These are phyloP conservation scores for Ganaspis sp. DNA, from an alignment of 1,140 invertebrate genomes.

Conservation along the genomic window DNA sequence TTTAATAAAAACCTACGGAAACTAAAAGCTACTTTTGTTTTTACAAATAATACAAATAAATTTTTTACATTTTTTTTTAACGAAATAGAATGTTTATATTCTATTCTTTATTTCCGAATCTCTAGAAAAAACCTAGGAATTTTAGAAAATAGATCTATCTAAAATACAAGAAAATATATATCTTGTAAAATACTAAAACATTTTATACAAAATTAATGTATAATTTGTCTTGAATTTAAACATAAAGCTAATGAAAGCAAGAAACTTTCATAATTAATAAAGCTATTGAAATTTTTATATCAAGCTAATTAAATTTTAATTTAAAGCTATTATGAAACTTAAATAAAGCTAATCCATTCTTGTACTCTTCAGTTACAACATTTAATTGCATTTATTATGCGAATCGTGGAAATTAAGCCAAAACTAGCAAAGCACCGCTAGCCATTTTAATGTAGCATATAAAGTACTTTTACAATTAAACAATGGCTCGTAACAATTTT, in stretches of 20 bases:
- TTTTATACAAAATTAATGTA: slow-evolving; percentile 14
- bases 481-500: not conserved
- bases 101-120: not conserved
- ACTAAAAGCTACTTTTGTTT: no score
- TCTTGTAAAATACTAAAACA: not conserved
- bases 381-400: not conserved
- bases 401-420: not conserved
- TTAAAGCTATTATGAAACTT: not conserved
- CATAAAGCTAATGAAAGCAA: no score
- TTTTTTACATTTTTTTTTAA: not conserved
- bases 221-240: not conserved
- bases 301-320: no score
- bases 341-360: slow-evolving; percentile 3
- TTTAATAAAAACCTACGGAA: no score
- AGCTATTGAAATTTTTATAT: no score
- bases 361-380: not conserved
- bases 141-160: not conserved
- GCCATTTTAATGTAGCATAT: not conserved
- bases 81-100: no score
- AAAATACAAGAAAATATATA: slow-evolving; percentile 9
- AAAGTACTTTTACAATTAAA: not conserved
- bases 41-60: slow-evolving; percentile 17
- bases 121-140: not conserved
- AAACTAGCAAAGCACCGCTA: slow-evolving; percentile 2
- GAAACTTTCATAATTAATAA: no score